Percentiles rank a stretch among this genome's conserved stretches.
Conservation (phyloP, 2,888 invertebrate species). For the Yponomeuta sedellus region DNA sequence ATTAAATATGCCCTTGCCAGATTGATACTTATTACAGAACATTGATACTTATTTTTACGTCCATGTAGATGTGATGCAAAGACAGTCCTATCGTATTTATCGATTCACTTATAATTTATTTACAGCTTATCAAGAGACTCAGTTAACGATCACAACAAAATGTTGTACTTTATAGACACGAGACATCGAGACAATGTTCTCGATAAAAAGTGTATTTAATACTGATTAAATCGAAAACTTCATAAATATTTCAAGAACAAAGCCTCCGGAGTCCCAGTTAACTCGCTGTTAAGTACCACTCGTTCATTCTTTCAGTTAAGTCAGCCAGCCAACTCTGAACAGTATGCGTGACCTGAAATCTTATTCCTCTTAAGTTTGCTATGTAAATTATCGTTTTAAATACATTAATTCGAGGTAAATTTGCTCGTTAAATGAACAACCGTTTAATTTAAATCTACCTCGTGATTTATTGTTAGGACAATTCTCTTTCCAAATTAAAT, state of each 20-base stretch:
- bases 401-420: not conserved
- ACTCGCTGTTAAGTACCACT: slow-evolving; percentile 2
- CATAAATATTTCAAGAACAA: not conserved
- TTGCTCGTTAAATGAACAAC: not conserved
- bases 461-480: not conserved
- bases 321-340: not conserved
- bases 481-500: not conserved
- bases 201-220: slow-evolving; percentile 29
- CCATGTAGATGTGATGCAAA: not conserved
- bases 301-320: too few species aligned
- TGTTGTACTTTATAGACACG: slow-evolving; percentile 11
- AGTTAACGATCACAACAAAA: slow-evolving; percentile 11
- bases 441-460: not conserved
- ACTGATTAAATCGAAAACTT: slow-evolving; percentile 36
- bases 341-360: not conserved
- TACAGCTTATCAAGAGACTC: slow-evolving; percentile 7
- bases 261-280: not conserved
- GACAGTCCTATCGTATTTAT: slow-evolving; percentile 9
- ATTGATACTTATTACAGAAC: not conserved
- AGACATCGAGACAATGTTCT: not conserved
- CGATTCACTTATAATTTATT: slow-evolving; percentile 4
- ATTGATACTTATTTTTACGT: not conserved
- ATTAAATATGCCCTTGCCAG: too few species aligned
- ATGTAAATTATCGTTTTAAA: not conserved
- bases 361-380: not conserved